phyloP scores from a whole-genome alignment of 2,888 invertebrate species.

The Erannis defoliaria region DNA sequence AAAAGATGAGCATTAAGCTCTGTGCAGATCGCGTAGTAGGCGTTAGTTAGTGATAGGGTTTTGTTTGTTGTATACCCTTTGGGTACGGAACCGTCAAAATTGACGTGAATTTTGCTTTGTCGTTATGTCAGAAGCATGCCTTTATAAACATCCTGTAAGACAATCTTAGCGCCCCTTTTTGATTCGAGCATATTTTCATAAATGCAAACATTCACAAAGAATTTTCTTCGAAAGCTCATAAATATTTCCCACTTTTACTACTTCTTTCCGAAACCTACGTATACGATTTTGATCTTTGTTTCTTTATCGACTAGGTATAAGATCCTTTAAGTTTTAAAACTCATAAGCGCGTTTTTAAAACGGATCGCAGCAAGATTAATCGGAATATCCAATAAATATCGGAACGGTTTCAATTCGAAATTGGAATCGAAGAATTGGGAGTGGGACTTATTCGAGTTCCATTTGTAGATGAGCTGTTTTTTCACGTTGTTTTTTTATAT shows the following conservation, averaged over 20 bases:
- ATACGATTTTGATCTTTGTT: slow-evolving; percentile 54
- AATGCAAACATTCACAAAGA: slow-evolving; percentile 86
- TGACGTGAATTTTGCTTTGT: not conserved
- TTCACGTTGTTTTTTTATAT: slow-evolving; percentile 42
- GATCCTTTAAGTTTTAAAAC: slow-evolving; percentile 47
- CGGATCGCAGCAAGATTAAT: slow-evolving; percentile 79
- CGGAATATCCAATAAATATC: slow-evolving; percentile 82
- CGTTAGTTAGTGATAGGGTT: too few species aligned
- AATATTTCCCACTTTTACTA: slow-evolving; percentile 85
- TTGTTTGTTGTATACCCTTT: too few species aligned
- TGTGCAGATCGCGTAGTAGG: too few species aligned
- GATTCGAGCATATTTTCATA: slow-evolving; percentile 85
- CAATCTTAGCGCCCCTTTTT: slow-evolving; percentile 62
- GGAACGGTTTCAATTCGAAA: slow-evolving; percentile 79
- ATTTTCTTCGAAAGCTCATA: slow-evolving; percentile 86
- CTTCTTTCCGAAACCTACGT: slow-evolving; percentile 53
- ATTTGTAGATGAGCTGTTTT: slow-evolving; percentile 84
- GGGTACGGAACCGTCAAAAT: too few species aligned
- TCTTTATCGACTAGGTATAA: slow-evolving; percentile 46
- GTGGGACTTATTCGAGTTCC: slow-evolving; percentile 80
- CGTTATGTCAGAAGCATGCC: not conserved
- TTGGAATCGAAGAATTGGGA: slow-evolving; percentile 84
- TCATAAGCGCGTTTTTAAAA: slow-evolving; percentile 82
- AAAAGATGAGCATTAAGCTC: too few species aligned
- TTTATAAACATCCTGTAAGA: slow-evolving; percentile 53